phyloP scores from a whole-genome alignment of 2,113 vertebrate species.

The Rhabdornis inornatus region DNA sequence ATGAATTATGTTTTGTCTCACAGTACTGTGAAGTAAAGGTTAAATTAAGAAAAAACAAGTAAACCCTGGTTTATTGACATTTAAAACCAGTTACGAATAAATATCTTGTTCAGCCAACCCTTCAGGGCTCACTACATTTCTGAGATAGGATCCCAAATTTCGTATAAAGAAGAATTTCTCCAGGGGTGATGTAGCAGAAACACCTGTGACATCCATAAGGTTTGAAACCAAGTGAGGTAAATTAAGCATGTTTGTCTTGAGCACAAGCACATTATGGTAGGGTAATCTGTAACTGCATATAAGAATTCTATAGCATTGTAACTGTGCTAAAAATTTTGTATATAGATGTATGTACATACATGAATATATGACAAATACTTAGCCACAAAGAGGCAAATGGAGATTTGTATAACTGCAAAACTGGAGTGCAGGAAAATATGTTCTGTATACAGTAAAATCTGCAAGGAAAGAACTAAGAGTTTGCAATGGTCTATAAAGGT shows the following conservation, averaged over 20 bases:
- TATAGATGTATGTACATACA: neutral
- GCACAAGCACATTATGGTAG: neutral
- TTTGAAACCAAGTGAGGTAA: neutral
- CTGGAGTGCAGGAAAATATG: neutral
- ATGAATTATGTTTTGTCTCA: neutral
- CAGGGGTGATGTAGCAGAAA: neutral
- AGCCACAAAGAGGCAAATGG: neutral
- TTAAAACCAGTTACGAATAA: neutral
- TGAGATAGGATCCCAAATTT: neutral
- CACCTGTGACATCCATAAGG: neutral
- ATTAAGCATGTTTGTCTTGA: neutral
- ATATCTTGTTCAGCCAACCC: neutral
- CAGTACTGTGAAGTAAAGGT: neutral
- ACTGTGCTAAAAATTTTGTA: neutral
- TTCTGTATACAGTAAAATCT: neutral
- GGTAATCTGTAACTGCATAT: neutral
- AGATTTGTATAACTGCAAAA: neutral
- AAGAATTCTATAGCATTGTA: neutral
- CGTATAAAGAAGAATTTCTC: neutral
- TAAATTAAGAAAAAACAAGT: neutral
- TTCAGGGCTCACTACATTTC: neutral
- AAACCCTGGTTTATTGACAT: neutral
- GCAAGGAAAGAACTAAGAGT: neutral
- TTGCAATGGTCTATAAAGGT: neutral
- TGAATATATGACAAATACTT: neutral